Evolutionary conservation across 1,140 invertebrate genomes (phyloP).

Genomic region (Drosophila trapezifrons): DNA sequence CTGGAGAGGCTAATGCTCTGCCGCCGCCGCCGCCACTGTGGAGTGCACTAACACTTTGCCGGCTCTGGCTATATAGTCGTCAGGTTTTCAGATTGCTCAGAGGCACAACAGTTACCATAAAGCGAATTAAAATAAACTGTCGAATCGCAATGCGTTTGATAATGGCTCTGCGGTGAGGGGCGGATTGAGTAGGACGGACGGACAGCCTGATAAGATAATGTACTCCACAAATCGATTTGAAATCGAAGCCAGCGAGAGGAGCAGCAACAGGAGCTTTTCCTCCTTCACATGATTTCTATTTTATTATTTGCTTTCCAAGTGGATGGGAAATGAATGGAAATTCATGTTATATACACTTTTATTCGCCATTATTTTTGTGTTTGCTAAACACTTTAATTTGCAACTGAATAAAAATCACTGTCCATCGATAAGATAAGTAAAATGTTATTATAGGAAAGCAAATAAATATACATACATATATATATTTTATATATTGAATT

Average conservation of each 20-base stretch:
- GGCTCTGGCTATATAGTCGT: conserved; percentile 2
- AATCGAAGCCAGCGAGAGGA: conserved; percentile 15
- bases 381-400: conserved; percentile 22
- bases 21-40: conserved; percentile 5
- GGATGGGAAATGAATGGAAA: neutral
- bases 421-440: conserved; percentile 30
- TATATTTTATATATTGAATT: neutral
- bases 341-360: neutral
- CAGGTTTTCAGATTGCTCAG: conserved; percentile 15
- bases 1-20: conserved; percentile 31
- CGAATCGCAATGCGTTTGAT: conserved; percentile 49
- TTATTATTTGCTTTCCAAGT: neutral
- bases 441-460: neutral
- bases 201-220: conserved; percentile 64
- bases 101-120: conserved; percentile 14
- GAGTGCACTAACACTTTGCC: conserved; percentile 39
- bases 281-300: conserved; percentile 1
- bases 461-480: neutral
- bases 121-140: conserved; percentile 57
- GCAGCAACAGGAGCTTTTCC: neutral
- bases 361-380: neutral
- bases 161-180: conserved; percentile 13
- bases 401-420: conserved; percentile 16
- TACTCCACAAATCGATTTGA: conserved; percentile 36
- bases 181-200: neutral